Conservation (phyloP, 2,113 vertebrate genomes). For the Jaculus jaculus region DNA sequence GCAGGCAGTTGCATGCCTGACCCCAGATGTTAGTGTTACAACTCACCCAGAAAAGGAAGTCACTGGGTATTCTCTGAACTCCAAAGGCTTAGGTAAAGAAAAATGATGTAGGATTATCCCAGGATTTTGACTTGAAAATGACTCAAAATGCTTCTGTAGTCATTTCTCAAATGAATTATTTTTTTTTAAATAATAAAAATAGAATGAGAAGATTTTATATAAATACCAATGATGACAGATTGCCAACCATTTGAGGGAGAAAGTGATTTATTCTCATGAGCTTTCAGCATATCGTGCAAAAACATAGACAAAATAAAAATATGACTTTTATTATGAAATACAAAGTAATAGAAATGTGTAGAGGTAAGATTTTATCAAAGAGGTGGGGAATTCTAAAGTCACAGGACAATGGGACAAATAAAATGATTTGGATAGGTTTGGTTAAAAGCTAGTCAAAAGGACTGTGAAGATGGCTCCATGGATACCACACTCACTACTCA, state of each 20-base stretch:
- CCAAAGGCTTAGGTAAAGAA: background rate
- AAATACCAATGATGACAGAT: background rate
- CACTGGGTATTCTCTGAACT: no score
- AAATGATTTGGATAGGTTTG: background rate
- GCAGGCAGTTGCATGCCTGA: no score
- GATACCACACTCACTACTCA: no score
- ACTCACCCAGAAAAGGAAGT: background rate
- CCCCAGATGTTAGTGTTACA: accelerated
- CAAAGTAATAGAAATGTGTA: background rate
- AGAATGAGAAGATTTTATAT: background rate
- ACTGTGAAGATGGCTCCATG: no score
- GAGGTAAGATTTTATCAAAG: background rate
- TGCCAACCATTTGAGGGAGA: background rate
- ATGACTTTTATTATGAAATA: background rate
- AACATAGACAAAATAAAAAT: background rate
- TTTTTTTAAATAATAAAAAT: background rate
- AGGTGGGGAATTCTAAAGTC: background rate
- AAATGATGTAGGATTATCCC: background rate
- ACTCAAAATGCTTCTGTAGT: background rate
- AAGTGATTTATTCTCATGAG: background rate
- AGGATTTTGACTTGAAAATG: background rate
- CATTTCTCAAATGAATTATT: background rate
- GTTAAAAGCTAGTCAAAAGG: background rate
- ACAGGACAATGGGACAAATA: no score
- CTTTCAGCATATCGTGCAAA: background rate